phyloP scores from a whole-genome alignment of 2,797 vertebrate species.

The Esox lucius region DNA sequence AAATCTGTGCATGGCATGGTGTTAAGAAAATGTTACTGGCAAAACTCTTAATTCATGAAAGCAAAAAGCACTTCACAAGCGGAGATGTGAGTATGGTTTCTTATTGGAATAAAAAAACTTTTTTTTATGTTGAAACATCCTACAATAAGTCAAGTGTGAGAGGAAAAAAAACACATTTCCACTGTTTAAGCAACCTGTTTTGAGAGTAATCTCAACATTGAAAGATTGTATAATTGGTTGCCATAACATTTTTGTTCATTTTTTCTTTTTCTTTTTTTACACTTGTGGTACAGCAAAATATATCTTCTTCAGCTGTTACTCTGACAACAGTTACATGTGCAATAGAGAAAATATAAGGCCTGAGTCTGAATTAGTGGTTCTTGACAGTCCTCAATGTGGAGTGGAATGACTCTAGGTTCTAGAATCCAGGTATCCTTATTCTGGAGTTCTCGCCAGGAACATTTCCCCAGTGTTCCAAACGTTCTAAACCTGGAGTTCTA shows the following conservation, averaged over 20 bases:
- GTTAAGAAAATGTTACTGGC: slow-evolving; percentile 85
- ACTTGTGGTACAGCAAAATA: slow-evolving; percentile 99
- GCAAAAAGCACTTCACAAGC: slow-evolving; percentile 88
- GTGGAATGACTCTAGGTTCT: slow-evolving; percentile 62
- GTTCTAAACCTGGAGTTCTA: slow-evolving; percentile 65
- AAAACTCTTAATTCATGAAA: slow-evolving; percentile 79
- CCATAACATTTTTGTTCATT: slow-evolving; percentile 73
- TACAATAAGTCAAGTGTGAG: slow-evolving; percentile 89
- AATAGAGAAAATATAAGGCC: slow-evolving; percentile 99
- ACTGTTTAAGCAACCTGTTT: slow-evolving; percentile 87
- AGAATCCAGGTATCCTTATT: slow-evolving; percentile 49
- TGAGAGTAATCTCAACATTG: slow-evolving; percentile 60
- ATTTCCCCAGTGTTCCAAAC: slow-evolving; percentile 57
- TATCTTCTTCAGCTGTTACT: slow-evolving; percentile 97
- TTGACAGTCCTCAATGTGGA: slow-evolving; percentile 65
- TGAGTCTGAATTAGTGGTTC: slow-evolving; percentile 99
- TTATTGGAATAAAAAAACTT: slow-evolving; percentile 68
- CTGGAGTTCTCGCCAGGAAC: slow-evolving; percentile 52
- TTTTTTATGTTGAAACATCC: slow-evolving; percentile 79
- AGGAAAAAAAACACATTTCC: slow-evolving; percentile 80
- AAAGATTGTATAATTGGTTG: slow-evolving; percentile 69
- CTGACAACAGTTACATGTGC: slow-evolving; percentile 98
- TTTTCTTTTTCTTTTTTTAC: slow-evolving; percentile 84
- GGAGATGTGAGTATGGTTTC: slow-evolving; percentile 82
- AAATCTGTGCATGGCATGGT: slow-evolving; percentile 86